Evolutionary conservation across 2,797 vertebrate genomes (phyloP), one percentile per base, ranked within the genome.

Genomic region (Phataginus tetradactyla): DNA sequence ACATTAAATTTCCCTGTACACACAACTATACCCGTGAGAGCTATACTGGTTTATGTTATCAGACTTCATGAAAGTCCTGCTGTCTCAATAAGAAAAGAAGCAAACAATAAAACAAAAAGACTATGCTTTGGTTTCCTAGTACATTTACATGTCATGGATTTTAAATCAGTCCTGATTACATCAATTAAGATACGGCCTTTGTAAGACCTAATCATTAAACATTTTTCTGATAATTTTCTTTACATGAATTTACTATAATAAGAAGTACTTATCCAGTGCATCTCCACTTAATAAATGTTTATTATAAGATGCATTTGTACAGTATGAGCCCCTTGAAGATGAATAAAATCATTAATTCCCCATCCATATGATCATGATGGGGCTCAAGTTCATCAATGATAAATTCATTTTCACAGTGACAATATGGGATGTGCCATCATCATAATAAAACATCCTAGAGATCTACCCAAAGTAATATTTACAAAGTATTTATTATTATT

Each of bases 281-380:
- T 79, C 13, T 84, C 5, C 66, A 75, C 78, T 86, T 55, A 92
- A 86, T 66, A 94, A 66, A 68, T 81, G 21, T 39, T 85, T 96
- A 78, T 69, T 84, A 49, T 69, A 95, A 57, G 25, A 75, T 29
- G 32, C 77, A 12, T 53, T 85, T 88, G 7, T 39, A 86, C 21
- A 89, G 2, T 78, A 49, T 68, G 59, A 90, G 10, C 39, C 17
- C 85, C 15, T 21, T 90, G 29, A 87, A 49, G 7, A 78, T 84
- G 78, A 93, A 74, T 89, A 81, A n/a, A 90, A 71, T 85, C 11
- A 81, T 51, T 42, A 85, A 69, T 77, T 84, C 14, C 69, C 14
- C 42, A 87, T 39, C 13, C 59, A 69, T 29, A 25, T 25, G 17
- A 85, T 61, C 37, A 39, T 25, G 20, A 55, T 42, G 4, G 29